Evolutionary conservation across 2,797 vertebrate genomes (phyloP), one percentile per base, ranked within the genome.

Genomic region (Acomys russatus): DNA sequence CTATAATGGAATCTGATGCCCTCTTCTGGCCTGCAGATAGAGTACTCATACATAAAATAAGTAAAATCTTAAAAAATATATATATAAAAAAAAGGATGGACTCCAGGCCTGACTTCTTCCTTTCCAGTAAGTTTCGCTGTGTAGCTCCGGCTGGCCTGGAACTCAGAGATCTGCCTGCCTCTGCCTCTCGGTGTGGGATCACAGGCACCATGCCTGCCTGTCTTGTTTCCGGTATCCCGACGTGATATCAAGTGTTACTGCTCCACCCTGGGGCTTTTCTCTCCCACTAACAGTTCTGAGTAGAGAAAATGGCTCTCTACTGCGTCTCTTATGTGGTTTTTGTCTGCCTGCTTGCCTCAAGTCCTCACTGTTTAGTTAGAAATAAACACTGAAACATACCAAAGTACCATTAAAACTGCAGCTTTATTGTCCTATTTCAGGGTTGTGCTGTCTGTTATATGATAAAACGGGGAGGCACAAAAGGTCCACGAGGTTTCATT

Each of bases 381-480:
- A 92, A 76, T 11, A 66, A 95, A 88, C 22, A 93, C 88, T 12
- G 44, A 63, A 63, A 78, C 15, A 54, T 33, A 66, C 15, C 38
- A 87, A 84, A 83, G 44, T 5, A 87, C 17, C 93, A 44, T 38
- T 59, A 33, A 88, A 96, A 66, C 51, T 70, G 90, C 77, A 88
- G 82, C 51, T 97, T 98, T 97, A 96, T 92, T 95, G 96, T 97
- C 44, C 87, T 77, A 86, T 93, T 88, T 94, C 7, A 87, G 74
- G 94, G 44, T 92, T 83, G 12, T 33, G 11, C 89, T 88, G 90
- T 35, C 61, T 56, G 73, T 92, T 92, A 68, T 56, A 63, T 73
- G 78, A 68, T 77, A 88, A 77, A 90, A 85, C 6, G 14, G 11
- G 20, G 11, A 4, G 12, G 30, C 44, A 76, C 82, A 87, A 78